Evolutionary conservation across 2,113 vertebrate species (phyloP), one percentile per base, ranked within the genome.

Genomic region (Tautogolabrus adspersus): DNA sequence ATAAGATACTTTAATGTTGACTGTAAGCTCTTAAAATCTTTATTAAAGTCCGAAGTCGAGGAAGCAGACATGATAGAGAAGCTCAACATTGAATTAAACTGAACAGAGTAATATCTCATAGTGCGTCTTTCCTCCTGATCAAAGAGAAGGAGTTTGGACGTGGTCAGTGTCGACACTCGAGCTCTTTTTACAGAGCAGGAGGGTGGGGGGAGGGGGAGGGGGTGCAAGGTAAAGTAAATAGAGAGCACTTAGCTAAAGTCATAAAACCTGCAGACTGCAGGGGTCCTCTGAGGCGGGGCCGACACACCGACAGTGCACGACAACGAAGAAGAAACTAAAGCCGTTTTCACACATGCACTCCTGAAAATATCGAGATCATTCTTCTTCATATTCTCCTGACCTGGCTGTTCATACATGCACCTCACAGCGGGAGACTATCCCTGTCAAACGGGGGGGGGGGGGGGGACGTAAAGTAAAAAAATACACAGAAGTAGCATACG

Each of bases 241-340:
- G 23, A 86, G 59, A 78, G 83, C 84, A 82, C 88, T 88, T 64
- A 84, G 72, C 79, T 71, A 37, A 5, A 77, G 75, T 67, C 73
- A 75, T 83, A 81, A 89, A 87, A 84, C 51, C 67, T 63, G 38
- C 26, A 61, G 54, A 62, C 80, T 38, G 67, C 66, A 68, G 66
- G 57, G 66, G 64, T 42, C 64, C 49, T 58, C 82, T 83, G 75
- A 71, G 54, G 8, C 5, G 2, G 42, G 60, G 71, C 65, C 82
- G 79, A 77, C 18, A 47, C 10, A 51, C 72, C 56, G 75, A 62
- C 46, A 47, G 44, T 62, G 23, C 26, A 22, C 19, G 1, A 59
- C 30, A 56, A 38, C 21, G 62, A 57, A 46, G 56, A 85, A 69
- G 56, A 68, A 59, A n/a, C 56, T 10, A 22, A 22, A 13, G 11